A percentile compares a stretch with the other conserved stretches of the same genome.
Conservation (phyloP, 2,888 invertebrate genomes). For the Plemyria rubiginata region DNA sequence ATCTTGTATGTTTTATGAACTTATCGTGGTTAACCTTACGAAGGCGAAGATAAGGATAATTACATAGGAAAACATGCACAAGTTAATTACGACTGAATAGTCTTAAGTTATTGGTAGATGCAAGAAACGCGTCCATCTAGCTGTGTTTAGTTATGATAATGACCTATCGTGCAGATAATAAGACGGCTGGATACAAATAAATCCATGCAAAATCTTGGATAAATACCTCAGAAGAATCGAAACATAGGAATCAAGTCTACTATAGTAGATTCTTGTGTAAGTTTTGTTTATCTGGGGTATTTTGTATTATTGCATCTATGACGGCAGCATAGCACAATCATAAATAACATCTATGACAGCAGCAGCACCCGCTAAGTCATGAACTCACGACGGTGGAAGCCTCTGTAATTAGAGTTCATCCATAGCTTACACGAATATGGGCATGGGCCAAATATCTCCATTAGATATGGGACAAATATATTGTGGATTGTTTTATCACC, state of each 20-base stretch:
- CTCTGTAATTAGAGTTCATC: too few species aligned
- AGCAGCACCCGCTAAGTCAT: too few species aligned
- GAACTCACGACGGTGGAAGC: too few species aligned
- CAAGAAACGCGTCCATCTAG: slow-evolving; percentile 13
- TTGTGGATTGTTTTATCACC: too few species aligned
- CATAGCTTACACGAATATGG: too few species aligned
- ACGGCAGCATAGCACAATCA: too few species aligned
- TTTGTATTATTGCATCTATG: too few species aligned
- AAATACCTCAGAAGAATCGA: slow-evolving; percentile 6
- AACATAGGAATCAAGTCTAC: slow-evolving; percentile 7
- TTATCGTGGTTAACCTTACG: not conserved
- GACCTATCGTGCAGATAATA: slow-evolving; percentile 34
- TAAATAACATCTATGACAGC: too few species aligned
- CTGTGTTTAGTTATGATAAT: slow-evolving; percentile 35
- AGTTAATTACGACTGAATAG: slow-evolving; percentile 2
- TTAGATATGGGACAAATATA: too few species aligned
- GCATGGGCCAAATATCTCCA: too few species aligned
- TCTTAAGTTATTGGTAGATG: slow-evolving; percentile 9
- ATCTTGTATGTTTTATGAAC: too few species aligned
- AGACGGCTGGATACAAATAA: slow-evolving; percentile 3
- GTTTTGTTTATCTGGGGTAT: too few species aligned
- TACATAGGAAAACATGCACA: slow-evolving; percentile 23
- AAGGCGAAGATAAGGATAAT: slow-evolving; percentile 14
- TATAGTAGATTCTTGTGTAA: not conserved
- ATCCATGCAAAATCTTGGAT: slow-evolving; percentile 14